Evolutionary conservation across 1,140 invertebrate species (phyloP), one percentile per base, ranked within the genome.

Genomic region (Caenorhabditis remanei): DNA sequence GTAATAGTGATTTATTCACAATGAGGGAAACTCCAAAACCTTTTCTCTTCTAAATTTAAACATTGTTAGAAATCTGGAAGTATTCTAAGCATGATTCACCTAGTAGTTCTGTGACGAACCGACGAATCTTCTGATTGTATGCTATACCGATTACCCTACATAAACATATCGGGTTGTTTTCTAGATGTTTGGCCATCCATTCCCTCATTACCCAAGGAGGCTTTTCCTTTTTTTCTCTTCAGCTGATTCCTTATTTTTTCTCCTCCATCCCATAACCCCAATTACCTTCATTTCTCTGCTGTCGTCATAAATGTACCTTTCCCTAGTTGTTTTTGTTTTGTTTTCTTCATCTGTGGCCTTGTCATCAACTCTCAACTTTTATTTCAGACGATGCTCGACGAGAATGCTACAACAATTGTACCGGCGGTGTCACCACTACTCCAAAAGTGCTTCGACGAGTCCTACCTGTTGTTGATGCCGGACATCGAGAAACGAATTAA

Each of bases 401-500:
- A 75, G 16, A 75, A 75, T n/a, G 19, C 41, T 16, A 75, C 67
- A 1, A 75, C 67, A n/a, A 14, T 46, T 6, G 67, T 32, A 16
- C 67, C 67, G 4, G 13, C 32, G 21, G 43, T 75, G 41, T 75
- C 67, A 19, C 67, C 67, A 19, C 67, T 75, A 32, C 41, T 75
- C 19, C 67, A 85, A 55, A 85, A 85, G 63, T 85, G 84, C 84
- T 85, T 85, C 63, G 58, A 63, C 43, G 84, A 85, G 13, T 58
- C 50, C 63, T 65, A 85, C 43, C 43, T 85, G 84, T 32, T 85
- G 46, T 71, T 85, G 63, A 85, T 85, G 84, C 61, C 58, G n/a
- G 84, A 85, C 63, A 67, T 85, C 58, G 84, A 85, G 84, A 85
- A 71, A 53, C 19, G 46, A 19, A 85, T 85, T 65, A 85, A 85